Evolutionary conservation across 2,888 invertebrate species (phyloP).

Genomic region (Mythimna vitellina): DNA sequence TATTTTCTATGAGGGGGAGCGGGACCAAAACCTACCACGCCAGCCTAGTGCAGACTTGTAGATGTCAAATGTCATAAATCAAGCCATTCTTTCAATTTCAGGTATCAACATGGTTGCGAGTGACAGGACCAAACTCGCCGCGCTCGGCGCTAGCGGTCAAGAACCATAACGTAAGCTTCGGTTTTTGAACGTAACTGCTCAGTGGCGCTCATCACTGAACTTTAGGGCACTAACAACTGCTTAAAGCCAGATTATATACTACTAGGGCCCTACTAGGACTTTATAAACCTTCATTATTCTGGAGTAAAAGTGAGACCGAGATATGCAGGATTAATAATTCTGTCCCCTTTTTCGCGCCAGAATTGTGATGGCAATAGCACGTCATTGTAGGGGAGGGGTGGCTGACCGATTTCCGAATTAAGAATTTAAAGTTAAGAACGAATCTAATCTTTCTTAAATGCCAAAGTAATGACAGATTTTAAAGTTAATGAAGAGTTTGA

Average conservation of each 20-base stretch:
- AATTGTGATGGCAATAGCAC: too few species aligned
- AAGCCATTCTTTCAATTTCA: slow-evolving; percentile 57
- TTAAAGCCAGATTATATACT: slow-evolving; percentile 18
- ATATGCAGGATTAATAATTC: too few species aligned
- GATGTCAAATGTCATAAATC: too few species aligned
- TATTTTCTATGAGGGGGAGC: too few species aligned
- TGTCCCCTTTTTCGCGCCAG: too few species aligned
- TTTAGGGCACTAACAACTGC: slow-evolving; percentile 22
- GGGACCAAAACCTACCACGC: background rate
- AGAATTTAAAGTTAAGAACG: background rate
- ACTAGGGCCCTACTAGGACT: background rate
- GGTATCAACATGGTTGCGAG: slow-evolving; percentile 90
- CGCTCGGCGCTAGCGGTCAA: slow-evolving; percentile 80
- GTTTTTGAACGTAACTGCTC: slow-evolving; percentile 74
- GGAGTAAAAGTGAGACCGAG: too few species aligned
- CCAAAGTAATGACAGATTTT: background rate
- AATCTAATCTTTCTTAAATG: background rate
- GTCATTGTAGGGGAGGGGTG: too few species aligned
- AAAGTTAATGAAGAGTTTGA: background rate
- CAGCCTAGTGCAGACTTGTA: background rate
- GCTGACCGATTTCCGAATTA: background rate
- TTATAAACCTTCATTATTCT: too few species aligned
- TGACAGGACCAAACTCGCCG: slow-evolving; percentile 91
- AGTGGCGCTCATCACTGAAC: slow-evolving; percentile 24
- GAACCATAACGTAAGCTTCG: slow-evolving; percentile 86